A percentile compares a stretch with the other conserved stretches of the same genome.
These are phyloP conservation scores for Latrodectus hesperus DNA, from an alignment of 2,888 invertebrate genomes.

Conservation along the genomic window DNA sequence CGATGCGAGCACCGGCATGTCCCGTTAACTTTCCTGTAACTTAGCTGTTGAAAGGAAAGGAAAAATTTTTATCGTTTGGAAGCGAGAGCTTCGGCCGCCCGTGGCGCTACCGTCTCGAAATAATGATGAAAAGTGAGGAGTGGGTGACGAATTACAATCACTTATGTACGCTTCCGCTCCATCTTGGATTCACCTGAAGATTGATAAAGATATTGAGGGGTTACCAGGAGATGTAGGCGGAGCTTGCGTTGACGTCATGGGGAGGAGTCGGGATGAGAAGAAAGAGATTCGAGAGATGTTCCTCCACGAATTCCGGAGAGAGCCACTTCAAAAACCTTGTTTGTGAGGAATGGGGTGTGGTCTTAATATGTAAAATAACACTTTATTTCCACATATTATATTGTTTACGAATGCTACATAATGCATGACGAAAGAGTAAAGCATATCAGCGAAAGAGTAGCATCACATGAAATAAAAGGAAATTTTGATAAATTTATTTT, in stretches of 20 bases:
- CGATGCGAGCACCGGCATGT: conserved; percentile 44
- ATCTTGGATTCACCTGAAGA: conserved; percentile 62
- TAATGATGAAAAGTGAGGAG: conserved; percentile 9
- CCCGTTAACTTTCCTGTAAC: conserved; percentile 9
- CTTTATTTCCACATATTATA: too few species aligned
- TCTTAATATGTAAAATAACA: neutral
- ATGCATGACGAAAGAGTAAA: too few species aligned
- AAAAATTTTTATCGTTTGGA: conserved; percentile 39
- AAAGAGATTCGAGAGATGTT: conserved; percentile 51
- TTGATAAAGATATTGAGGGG: conserved; percentile 11
- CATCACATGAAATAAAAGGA: too few species aligned
- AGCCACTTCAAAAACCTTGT: neutral
- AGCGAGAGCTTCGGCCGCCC: conserved; percentile 20
- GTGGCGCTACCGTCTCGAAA: conserved; percentile 38
- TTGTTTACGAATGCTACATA: too few species aligned
- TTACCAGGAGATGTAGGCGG: conserved; percentile 13
- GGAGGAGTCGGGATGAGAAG: conserved; percentile 25
- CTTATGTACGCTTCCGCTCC: conserved; percentile 6
- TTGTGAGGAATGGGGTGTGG: neutral
- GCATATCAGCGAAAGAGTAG: too few species aligned
- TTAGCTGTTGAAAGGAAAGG: conserved; percentile 29
- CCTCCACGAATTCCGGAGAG: neutral
- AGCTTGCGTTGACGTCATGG: conserved; percentile 38
- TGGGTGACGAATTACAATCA: neutral
- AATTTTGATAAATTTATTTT: too few species aligned